Evolutionary conservation across 2,888 invertebrate species (phyloP), one percentile per base, ranked within the genome.

Genomic region (Pandemis heparana): DNA sequence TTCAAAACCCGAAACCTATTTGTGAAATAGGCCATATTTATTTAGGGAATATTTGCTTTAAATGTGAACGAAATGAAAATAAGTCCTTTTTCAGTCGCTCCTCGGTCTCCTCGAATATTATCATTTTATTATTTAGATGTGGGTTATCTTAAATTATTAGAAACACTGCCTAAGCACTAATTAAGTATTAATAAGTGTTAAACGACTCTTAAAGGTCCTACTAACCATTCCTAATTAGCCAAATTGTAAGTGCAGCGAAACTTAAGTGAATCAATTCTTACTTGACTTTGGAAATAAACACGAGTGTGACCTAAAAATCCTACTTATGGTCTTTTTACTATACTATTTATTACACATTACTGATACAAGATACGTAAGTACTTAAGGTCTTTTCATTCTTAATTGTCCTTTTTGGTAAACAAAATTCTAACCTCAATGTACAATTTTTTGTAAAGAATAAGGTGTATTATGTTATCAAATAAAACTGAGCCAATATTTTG

Each of bases 211-310:
- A 71, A 76, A 65, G 65, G 66, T 67, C 53, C 46, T 62, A 75
- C 66, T 59, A 60, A 79, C 77, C 81, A 83, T 82, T 83, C 88
- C 88, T 89, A 88, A 85, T 77, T 75, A 89, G 89, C 87, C 88
- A 89, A 89, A 88, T 89, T 89, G 87, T 84, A 76, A 81, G 79
- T 82, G 79, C 80, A 78, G 32, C 23, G 68, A 4, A 32, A 32
- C 23, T 9, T 9, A 63, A 53, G 43, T 63, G 7, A 38, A 60
- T 53, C 7, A 3, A 53, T 18, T 53, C 53, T 18, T 9, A 16
- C 18, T 53, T 18, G 18, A 8, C 16, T 16, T 18, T 18, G 18
- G 18, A 2, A 4, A 8, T 9, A 53, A 53, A 53, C 53, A 3
- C 16, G 9, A 53, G 16, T n/a, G n/a, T n/a, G n/a, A n/a, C n/a